Evolutionary conservation across 2,797 vertebrate genomes (phyloP).

Genomic region (Otolemur crassicaudatus): DNA sequence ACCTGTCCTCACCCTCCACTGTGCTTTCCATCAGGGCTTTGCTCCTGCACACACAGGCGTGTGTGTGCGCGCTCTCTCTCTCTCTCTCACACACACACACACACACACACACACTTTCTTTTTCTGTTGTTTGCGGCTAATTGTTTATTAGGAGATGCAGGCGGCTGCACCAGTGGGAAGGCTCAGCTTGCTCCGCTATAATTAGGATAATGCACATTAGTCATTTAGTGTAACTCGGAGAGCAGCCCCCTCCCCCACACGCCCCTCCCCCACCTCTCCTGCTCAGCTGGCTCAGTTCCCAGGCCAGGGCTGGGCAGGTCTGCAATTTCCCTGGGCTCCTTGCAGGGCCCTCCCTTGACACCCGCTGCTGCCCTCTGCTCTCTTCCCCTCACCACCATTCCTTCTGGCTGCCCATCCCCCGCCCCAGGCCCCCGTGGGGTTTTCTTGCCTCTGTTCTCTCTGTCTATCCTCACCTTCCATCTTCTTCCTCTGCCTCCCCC

Average conservation of each 20-base stretch:
- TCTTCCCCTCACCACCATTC: not conserved
- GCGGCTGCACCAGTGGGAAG: constrained; percentile 77
- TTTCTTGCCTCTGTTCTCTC: not conserved
- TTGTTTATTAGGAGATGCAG: constrained; percentile 83
- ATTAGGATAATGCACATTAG: constrained; percentile 85
- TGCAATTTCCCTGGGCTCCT: not conserved
- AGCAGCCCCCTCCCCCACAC: not conserved
- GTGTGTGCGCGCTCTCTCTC: not conserved
- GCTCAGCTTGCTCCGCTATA: constrained; percentile 82
- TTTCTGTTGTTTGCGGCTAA: constrained; percentile 78
- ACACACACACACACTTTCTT: not conserved
- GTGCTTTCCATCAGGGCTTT: not conserved
- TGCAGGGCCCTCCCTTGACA: no score
- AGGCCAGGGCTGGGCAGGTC: not conserved
- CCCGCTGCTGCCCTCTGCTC: not conserved
- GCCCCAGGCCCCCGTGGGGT: no score
- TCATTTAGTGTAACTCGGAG: constrained; percentile 79
- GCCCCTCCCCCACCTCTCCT: not conserved
- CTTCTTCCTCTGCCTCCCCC: not conserved
- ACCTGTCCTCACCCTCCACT: not conserved
- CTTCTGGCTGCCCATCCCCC: not conserved
- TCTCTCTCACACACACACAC: not conserved
- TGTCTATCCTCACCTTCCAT: not conserved
- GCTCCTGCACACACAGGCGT: no score
- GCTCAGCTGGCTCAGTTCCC: not conserved